Percentiles rank a stretch among this genome's conserved stretches.
These are phyloP conservation scores for Perca fluviatilis DNA, from an alignment of 2,113 vertebrate genomes.

Conservation along the genomic window DNA sequence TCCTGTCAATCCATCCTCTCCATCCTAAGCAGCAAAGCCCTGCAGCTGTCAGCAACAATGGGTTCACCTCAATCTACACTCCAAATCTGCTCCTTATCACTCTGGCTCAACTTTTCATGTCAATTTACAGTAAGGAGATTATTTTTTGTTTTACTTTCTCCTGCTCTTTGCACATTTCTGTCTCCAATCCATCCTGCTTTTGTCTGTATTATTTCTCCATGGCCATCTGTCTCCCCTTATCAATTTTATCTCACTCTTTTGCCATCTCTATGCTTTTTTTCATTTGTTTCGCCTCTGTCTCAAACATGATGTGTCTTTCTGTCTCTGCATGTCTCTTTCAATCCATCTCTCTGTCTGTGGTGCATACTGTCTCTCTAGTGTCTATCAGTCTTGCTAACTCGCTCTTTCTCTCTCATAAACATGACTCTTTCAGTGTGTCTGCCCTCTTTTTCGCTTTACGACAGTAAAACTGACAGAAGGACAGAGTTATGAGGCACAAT, in stretches of 20 bases:
- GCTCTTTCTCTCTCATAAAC: slow-evolving; percentile 49
- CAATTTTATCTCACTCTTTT: slow-evolving; percentile 11
- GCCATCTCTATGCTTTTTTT: slow-evolving; percentile 7
- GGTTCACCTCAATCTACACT: slow-evolving; percentile 17
- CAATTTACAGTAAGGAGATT: slow-evolving; percentile 16
- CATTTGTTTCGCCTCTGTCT: slow-evolving; percentile 23
- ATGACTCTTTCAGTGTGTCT: slow-evolving; percentile 42
- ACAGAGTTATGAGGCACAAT: slow-evolving; percentile 43
- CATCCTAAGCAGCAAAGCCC: slow-evolving; percentile 24
- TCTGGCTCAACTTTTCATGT: slow-evolving; percentile 18
- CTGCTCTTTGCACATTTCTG: slow-evolving; percentile 18
- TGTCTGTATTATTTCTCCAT: slow-evolving; percentile 18
- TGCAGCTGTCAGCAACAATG: slow-evolving; percentile 34
- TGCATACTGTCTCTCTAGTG: slow-evolving; percentile 31
- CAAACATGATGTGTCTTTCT: slow-evolving; percentile 28
- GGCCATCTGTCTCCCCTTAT: slow-evolving; percentile 11
- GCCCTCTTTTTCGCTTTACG: slow-evolving; percentile 35
- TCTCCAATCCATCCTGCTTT: slow-evolving; percentile 9
- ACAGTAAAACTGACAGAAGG: slow-evolving; percentile 50
- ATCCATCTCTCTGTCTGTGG: slow-evolving; percentile 45
- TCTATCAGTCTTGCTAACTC: slow-evolving; percentile 49
- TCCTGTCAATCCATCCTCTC: slow-evolving; percentile 30
- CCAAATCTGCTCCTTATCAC: slow-evolving; percentile 27
- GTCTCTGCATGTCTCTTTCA: slow-evolving; percentile 29
- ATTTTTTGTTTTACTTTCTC: slow-evolving; percentile 32